A percentile compares a stretch with the other conserved stretches of the same genome.
Conservation (phyloP, 2,888 invertebrate species). For the Drosophila barbarae region DNA sequence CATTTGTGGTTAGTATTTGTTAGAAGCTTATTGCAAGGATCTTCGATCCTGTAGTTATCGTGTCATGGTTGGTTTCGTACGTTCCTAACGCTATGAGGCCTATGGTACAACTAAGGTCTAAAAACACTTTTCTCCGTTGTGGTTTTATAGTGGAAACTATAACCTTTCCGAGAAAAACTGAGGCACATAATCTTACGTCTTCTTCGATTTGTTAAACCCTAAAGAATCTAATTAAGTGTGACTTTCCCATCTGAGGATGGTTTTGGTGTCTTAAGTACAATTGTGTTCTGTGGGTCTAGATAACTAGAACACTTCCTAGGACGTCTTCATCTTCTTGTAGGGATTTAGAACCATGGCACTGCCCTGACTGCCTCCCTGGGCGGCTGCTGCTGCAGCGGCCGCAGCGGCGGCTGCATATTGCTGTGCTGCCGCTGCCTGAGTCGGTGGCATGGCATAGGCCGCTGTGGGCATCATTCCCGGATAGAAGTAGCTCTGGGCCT, state of each 20-base stretch:
- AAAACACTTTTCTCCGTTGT: slow-evolving; percentile 13
- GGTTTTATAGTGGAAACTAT: slow-evolving; percentile 6
- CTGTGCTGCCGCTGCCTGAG: slow-evolving; percentile 60
- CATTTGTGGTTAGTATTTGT: slow-evolving; percentile 33
- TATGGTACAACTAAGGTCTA: slow-evolving; percentile 49
- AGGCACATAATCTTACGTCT: slow-evolving; percentile 68
- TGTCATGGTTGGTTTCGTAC: slow-evolving; percentile 30
- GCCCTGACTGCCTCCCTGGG: slow-evolving; percentile 58
- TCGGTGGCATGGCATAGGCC: slow-evolving; percentile 77
- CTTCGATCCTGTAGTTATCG: slow-evolving; percentile 21
- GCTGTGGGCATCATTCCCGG: slow-evolving; percentile 80
- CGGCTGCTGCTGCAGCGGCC: slow-evolving; percentile 59
- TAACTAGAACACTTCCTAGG: slow-evolving; percentile 60
- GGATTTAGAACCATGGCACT: slow-evolving; percentile 86
- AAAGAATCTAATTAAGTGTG: slow-evolving; percentile 21
- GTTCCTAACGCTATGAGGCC: slow-evolving; percentile 32
- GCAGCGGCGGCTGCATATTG: slow-evolving; percentile 67
- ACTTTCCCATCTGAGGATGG: slow-evolving; percentile 7
- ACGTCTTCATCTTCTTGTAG: slow-evolving; percentile 95
- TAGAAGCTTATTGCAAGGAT: slow-evolving; percentile 14
- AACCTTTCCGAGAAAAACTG: slow-evolving; percentile 54
- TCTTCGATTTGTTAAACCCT: slow-evolving; percentile 48
- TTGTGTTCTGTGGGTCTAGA: slow-evolving; percentile 30
- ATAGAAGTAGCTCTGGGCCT: slow-evolving; percentile 78
- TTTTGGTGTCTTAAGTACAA: slow-evolving; percentile 56